Conservation (phyloP, 64 coral and sea anemone genomes). For the Porites lutea region DNA sequence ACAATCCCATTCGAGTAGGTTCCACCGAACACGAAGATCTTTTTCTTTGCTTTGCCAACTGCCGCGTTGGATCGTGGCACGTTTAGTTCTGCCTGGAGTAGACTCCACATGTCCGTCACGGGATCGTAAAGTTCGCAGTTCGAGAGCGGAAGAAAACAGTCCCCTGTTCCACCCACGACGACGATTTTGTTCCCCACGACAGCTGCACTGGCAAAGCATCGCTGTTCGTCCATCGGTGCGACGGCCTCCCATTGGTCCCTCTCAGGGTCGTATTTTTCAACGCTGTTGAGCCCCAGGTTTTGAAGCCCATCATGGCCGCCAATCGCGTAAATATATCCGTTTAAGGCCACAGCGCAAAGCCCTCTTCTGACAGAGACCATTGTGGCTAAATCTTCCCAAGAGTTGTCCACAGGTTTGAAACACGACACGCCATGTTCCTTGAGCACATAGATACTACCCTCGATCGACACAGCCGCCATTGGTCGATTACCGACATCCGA, state of each 20-base stretch:
- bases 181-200: conserved; percentile 32
- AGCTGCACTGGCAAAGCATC: conserved; percentile 15
- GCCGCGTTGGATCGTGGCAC: conserved; percentile 19
- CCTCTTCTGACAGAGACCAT: conserved; percentile 10
- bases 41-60: background rate
- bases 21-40: conserved; percentile 38
- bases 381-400: background rate
- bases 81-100: conserved; percentile 3
- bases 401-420: conserved; percentile 13
- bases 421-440: conserved; percentile 1
- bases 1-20: conserved; percentile 14
- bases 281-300: conserved; percentile 27
- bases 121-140: conserved; percentile 47
- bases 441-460: background rate
- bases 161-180: conserved; percentile 16
- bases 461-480: background rate
- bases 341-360: conserved; percentile 5
- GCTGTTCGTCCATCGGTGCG: conserved; percentile 6
- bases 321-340: conserved; percentile 8
- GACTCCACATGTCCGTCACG: conserved; percentile 10
- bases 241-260: conserved; percentile 8
- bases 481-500: background rate
- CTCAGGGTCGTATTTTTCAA: conserved; percentile 15
- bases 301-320: conserved; percentile 15
- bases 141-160: conserved; percentile 4